phyloP scores from a whole-genome alignment of 1,140 invertebrate genomes.

The Drosophila teissieri region DNA sequence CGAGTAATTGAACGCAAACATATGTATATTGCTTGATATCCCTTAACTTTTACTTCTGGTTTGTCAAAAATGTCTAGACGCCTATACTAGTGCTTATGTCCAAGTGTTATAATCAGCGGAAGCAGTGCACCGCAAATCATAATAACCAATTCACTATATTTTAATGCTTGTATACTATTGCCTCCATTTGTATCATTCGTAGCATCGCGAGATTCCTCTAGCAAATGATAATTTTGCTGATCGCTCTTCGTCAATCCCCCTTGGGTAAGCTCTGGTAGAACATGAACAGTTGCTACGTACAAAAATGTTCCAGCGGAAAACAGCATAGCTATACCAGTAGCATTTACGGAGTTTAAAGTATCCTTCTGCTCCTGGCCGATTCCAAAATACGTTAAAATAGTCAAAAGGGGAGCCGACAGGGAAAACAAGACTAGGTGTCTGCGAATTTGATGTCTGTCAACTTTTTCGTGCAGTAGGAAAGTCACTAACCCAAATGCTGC shows the following conservation, averaged over 20 bases:
- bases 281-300: slow-evolving; percentile 99
- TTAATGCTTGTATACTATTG: slow-evolving; percentile 86
- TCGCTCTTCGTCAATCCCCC: slow-evolving; percentile 36
- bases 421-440: slow-evolving; percentile 98
- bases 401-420: slow-evolving; percentile 94
- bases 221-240: slow-evolving; percentile 63
- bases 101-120: slow-evolving; percentile 94
- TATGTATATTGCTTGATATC: too few species aligned
- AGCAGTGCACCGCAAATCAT: slow-evolving; percentile 87
- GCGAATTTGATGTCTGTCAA: slow-evolving; percentile 93
- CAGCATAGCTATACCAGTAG: slow-evolving; percentile 96
- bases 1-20: too few species aligned
- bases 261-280: slow-evolving; percentile 95
- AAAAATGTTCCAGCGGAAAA: slow-evolving; percentile 99
- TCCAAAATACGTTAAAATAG: slow-evolving; percentile 96
- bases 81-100: slow-evolving; percentile 93
- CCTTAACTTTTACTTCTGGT: background rate
- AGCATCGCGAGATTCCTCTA: slow-evolving; percentile 56
- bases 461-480: slow-evolving; percentile 97
- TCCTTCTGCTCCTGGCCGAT: slow-evolving; percentile 93
- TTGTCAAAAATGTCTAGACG: background rate
- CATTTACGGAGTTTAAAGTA: slow-evolving; percentile 92
- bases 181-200: slow-evolving; percentile 19
- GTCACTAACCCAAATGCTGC: slow-evolving; percentile 99
- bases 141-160: slow-evolving; percentile 91